A percentile compares a stretch with the other conserved stretches of the same genome.
These are phyloP conservation scores for Lepus europaeus DNA, from an alignment of 2,113 vertebrate species.

Conservation along the genomic window DNA sequence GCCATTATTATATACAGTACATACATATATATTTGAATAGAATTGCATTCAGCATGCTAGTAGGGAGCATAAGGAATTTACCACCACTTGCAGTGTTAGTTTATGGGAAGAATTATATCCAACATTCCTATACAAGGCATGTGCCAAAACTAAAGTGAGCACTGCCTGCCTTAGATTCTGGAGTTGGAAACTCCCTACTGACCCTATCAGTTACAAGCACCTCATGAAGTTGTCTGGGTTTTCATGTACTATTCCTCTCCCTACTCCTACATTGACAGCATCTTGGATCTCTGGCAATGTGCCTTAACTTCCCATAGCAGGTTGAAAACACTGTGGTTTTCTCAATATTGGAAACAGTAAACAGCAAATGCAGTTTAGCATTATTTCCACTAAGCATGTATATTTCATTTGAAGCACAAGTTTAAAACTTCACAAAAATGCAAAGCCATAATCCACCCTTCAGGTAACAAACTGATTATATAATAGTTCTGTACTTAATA, in stretches of 20 bases:
- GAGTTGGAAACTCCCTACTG: background rate
- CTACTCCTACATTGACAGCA: background rate
- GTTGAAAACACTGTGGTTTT: conserved; percentile 44
- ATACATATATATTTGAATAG: background rate
- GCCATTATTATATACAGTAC: background rate
- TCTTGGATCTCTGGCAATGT: background rate
- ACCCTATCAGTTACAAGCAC: background rate
- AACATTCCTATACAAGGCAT: background rate
- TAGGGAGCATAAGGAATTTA: background rate
- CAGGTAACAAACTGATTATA: conserved; percentile 74
- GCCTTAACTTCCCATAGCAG: background rate
- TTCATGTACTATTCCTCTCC: background rate
- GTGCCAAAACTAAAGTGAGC: background rate
- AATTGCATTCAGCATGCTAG: background rate
- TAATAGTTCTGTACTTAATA: conserved; percentile 64
- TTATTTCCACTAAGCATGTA: conserved; percentile 42
- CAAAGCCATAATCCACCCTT: conserved; percentile 71
- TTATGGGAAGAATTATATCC: background rate
- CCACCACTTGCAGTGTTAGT: background rate
- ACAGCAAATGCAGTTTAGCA: background rate
- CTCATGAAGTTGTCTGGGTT: background rate
- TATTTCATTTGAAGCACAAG: conserved; percentile 61
- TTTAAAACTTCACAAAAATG: conserved; percentile 66
- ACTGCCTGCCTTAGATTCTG: background rate
- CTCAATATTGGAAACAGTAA: conserved; percentile 49